phyloP scores from a whole-genome alignment of 64 coral and sea anemone species.

The Anthopleura sola region DNA sequence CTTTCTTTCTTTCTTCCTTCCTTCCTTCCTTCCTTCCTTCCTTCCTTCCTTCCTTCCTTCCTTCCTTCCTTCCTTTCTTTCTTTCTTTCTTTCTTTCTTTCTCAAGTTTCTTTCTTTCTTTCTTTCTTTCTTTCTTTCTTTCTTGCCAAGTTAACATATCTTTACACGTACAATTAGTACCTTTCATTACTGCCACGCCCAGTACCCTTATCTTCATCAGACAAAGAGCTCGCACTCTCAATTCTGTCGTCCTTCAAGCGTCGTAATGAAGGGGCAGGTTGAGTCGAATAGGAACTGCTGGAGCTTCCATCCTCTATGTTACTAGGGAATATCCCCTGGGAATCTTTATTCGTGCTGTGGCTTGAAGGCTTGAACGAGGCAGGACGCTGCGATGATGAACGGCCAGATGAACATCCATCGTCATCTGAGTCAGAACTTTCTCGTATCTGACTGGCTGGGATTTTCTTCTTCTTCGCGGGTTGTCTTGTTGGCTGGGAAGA shows the following conservation, averaged over 20 bases:
- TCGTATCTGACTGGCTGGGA: slow-evolving; percentile 8
- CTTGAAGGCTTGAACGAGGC: background rate
- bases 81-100: too few species aligned
- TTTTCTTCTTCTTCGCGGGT: background rate
- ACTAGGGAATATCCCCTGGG: background rate
- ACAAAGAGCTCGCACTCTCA: background rate
- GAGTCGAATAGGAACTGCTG: background rate
- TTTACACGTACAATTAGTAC: background rate
- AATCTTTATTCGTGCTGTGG: background rate
- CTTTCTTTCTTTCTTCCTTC: too few species aligned
- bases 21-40: too few species aligned
- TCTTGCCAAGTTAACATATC: too few species aligned
- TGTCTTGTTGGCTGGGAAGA: background rate
- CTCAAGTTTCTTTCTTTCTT: too few species aligned
- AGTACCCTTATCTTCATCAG: background rate
- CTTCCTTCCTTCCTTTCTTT: too few species aligned
- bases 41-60: too few species aligned
- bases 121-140: too few species aligned
- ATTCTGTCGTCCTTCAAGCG: background rate
- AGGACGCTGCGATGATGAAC: background rate
- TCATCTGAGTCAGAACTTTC: slow-evolving; percentile 20
- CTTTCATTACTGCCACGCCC: background rate
- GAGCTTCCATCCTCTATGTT: background rate
- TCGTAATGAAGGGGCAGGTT: background rate
- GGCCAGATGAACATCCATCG: background rate